A percentile compares a stretch with the other conserved stretches of the same genome.
phyloP scores from a whole-genome alignment of 2,797 vertebrate genomes.

The Vultur gryphus region DNA sequence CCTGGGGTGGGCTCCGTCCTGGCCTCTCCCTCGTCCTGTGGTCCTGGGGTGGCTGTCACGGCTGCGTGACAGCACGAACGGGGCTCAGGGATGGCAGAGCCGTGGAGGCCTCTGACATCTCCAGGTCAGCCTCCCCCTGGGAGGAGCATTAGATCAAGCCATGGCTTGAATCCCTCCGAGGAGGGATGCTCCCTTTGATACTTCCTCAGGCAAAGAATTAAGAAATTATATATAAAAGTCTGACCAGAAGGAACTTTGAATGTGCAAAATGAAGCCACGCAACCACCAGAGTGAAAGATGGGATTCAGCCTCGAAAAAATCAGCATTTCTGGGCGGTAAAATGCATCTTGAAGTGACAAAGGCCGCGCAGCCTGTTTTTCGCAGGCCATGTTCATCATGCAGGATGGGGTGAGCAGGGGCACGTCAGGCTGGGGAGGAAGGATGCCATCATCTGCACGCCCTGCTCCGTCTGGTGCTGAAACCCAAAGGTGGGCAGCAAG shows the following conservation, averaged over 20 bases:
- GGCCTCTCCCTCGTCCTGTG: rapidly evolving
- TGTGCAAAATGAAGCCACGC: background rate
- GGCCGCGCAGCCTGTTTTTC: background rate
- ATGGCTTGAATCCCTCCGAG: background rate
- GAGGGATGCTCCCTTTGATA: background rate
- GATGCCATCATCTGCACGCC: background rate
- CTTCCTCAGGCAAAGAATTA: background rate
- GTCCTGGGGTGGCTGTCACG: background rate
- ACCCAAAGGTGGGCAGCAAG: too few species aligned
- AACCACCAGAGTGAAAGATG: background rate
- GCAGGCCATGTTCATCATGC: rapidly evolving
- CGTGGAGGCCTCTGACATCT: background rate
- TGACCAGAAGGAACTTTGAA: background rate
- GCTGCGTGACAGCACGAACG: background rate
- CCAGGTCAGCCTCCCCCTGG: background rate
- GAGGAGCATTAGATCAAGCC: background rate
- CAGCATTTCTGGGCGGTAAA: background rate
- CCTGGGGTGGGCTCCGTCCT: background rate
- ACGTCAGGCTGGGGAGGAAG: background rate
- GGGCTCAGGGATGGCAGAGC: background rate
- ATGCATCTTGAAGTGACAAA: background rate
- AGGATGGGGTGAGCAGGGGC: background rate
- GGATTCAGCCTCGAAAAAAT: background rate
- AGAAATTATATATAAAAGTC: background rate
- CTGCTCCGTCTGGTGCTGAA: background rate